Evolutionary conservation across 1,140 invertebrate species (phyloP), one percentile per base, ranked within the genome.

Genomic region (Penaeus japonicus): DNA sequence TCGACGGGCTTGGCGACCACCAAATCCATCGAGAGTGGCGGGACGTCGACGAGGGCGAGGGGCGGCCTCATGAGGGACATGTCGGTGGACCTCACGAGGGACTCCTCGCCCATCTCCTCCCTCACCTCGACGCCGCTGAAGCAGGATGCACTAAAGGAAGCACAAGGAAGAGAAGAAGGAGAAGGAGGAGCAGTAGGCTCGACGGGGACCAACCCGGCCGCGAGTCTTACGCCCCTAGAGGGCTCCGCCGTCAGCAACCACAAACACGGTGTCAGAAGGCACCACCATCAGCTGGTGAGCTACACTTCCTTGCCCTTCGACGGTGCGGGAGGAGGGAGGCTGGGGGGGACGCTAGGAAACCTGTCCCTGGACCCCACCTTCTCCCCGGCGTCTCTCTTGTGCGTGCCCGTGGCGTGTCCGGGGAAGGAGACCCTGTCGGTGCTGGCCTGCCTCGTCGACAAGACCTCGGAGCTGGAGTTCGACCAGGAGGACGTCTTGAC

Each of bases 341-440:
- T 27, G 2, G 10, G 35, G 57, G 73, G 47, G 5, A 17, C 4
- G 32, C 20, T 54, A 30, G 53, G 27, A 12, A 47, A 22, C 35
- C 54, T 27, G 54, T 17, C 39, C 54, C 35, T 70, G 53, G 47
- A 47, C 47, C 47, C 47, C 7, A 47, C 47, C 47, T 47, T 57
- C 47, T 75, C 65, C 15, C 87, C 87, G 24, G 24, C 65, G 30
- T 88, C 87, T 5, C 80, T 88, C 54, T 70, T 88, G 65, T 88
- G 87, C 20, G 87, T 88, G 39, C 87, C 87, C 54, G 55, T 88
- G 39, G 24, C 80, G 0, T 27, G 65, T 20, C 87, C 87, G 27
- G 80, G 87, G 24, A 83, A 75, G 54, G 87, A 88, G 27, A 59
- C 87, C 81, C 77, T 81, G 70, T 80, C 80, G 32, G 81, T 88